Evolutionary conservation across 2,888 invertebrate species (phyloP).

Genomic region (Drosophila stalkeri): DNA sequence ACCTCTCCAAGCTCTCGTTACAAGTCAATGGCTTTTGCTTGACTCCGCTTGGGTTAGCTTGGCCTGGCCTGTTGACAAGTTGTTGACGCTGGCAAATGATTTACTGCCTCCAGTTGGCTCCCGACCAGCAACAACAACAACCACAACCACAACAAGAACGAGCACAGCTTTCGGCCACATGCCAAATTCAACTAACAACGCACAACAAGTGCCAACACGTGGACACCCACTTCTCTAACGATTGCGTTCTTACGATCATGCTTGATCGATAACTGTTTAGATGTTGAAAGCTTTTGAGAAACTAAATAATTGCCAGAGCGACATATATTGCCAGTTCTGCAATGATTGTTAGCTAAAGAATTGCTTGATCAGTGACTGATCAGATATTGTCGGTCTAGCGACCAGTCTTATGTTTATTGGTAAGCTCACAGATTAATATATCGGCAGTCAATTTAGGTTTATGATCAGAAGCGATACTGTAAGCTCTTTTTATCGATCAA

Average conservation of each 20-base stretch:
- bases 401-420: not conserved
- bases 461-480: not conserved
- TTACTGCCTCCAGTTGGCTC: constrained; percentile 61
- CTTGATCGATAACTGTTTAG: constrained; percentile 3
- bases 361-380: not conserved
- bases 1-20: constrained; percentile 52
- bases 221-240: constrained; percentile 36
- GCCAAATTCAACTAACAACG: constrained; percentile 62
- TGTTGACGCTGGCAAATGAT: constrained; percentile 78
- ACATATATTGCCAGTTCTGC: not conserved
- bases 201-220: constrained; percentile 61
- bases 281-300: constrained; percentile 21
- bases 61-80: constrained; percentile 67
- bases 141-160: constrained; percentile 14
- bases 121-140: constrained; percentile 31
- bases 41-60: constrained; percentile 3
- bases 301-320: constrained; percentile 7
- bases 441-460: not conserved
- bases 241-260: constrained; percentile 5
- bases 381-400: not conserved
- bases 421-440: not conserved
- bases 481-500: no score
- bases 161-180: constrained; percentile 33
- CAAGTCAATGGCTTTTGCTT: constrained; percentile 55
- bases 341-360: not conserved